Evolutionary conservation across 2,888 invertebrate species (phyloP).

Genomic region (Nasonia oneida): DNA sequence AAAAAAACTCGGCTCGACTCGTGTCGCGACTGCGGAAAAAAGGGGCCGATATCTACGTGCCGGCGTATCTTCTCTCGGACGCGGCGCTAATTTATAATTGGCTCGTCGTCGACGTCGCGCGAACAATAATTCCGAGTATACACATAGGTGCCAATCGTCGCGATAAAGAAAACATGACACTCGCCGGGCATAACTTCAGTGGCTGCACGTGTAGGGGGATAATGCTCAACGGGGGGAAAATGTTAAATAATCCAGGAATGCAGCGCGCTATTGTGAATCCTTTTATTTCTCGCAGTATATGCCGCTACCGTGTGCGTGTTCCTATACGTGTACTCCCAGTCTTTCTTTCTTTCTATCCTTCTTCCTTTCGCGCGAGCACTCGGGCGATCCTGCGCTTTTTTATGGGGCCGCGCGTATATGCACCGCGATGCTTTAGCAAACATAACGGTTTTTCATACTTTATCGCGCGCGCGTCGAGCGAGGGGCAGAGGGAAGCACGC

Average conservation of each 20-base stretch:
- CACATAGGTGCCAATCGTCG: slow-evolving; percentile 2
- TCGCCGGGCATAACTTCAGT: slow-evolving; percentile 38
- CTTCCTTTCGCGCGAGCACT: neutral
- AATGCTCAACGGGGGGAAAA: slow-evolving; percentile 21
- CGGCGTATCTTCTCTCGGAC: neutral
- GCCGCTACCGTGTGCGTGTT: neutral
- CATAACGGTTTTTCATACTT: slow-evolving; percentile 47
- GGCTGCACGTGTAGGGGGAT: neutral
- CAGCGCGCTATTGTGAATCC: neutral
- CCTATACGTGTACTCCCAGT: neutral
- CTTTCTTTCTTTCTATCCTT: neutral
- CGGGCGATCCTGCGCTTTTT: slow-evolving; percentile 3
- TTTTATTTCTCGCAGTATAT: slow-evolving; percentile 32
- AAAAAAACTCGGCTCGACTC: slow-evolving; percentile 4
- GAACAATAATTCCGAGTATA: neutral
- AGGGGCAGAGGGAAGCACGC: neutral
- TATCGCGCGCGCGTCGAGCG: slow-evolving; percentile 18
- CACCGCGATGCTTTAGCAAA: slow-evolving; percentile 45
- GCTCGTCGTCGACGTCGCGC: neutral
- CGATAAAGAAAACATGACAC: slow-evolving; percentile 53
- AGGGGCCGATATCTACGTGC: neutral
- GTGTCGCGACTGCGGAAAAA: neutral
- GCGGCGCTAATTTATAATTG: slow-evolving; percentile 6
- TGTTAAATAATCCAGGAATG: slow-evolving; percentile 53
- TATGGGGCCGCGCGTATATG: neutral